These are phyloP conservation scores for Ditula angustiorana DNA, from an alignment of 2,888 invertebrate genomes.

Conservation along the genomic window DNA sequence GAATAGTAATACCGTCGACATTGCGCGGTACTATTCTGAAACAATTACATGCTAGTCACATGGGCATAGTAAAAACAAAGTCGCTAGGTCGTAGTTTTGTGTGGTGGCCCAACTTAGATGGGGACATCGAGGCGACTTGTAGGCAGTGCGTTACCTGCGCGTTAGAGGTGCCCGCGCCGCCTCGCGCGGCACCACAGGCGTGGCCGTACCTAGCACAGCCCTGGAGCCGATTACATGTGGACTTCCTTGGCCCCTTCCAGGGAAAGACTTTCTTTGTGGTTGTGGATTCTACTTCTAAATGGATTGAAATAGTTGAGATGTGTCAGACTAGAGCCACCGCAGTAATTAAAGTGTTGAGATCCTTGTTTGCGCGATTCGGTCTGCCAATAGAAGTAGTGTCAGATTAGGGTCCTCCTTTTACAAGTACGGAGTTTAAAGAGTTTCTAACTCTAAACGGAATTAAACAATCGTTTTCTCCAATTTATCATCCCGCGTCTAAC, in stretches of 20 bases:
- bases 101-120: slow-evolving; percentile 3
- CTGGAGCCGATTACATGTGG: neutral
- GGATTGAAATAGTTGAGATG: neutral
- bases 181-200: neutral
- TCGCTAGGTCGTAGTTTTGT: slow-evolving; percentile 1
- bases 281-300: too few relatives aligned
- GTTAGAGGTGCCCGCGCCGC: neutral
- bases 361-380: too few relatives aligned
- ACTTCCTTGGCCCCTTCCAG: too few relatives aligned
- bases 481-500: too few relatives aligned
- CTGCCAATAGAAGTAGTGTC: slow-evolving; percentile 18
- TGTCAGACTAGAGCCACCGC: neutral
- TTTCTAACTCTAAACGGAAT: slow-evolving; percentile 26
- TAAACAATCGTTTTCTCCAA: too few relatives aligned
- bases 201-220: too few relatives aligned
- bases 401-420: slow-evolving; percentile 30
- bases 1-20: neutral
- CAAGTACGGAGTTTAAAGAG: slow-evolving; percentile 11
- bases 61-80: slow-evolving; percentile 11
- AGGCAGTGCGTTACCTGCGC: slow-evolving; percentile 7
- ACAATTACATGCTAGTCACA: slow-evolving; percentile 6
- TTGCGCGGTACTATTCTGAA: neutral
- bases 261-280: too few relatives aligned
- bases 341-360: neutral
- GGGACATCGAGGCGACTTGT: neutral